phyloP scores from a whole-genome alignment of 2,888 invertebrate genomes.

The Stictocephala bisonia region DNA sequence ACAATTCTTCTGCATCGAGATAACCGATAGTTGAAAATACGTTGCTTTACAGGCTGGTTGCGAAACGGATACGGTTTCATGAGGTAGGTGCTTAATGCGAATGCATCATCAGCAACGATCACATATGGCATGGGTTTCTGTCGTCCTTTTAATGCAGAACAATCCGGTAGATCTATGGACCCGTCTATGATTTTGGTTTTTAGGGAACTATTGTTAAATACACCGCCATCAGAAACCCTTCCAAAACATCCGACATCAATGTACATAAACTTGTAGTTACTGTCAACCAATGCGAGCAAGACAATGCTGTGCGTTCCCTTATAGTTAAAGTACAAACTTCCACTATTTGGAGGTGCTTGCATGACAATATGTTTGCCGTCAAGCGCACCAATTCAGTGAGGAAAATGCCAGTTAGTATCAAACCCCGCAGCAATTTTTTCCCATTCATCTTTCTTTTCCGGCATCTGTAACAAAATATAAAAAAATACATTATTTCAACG shows the following conservation, averaged over 20 bases:
- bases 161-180: slow-evolving; percentile 44
- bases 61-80: slow-evolving; percentile 54
- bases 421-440: slow-evolving; percentile 36
- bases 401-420: slow-evolving; percentile 1
- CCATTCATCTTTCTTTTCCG: slow-evolving; percentile 35
- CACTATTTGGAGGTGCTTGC: slow-evolving; percentile 58
- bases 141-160: slow-evolving; percentile 45
- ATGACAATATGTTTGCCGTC: slow-evolving; percentile 60
- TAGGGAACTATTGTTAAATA: slow-evolving; percentile 47
- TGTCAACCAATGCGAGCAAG: slow-evolving; percentile 59
- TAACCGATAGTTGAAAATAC: slow-evolving; percentile 52
- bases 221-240: slow-evolving; percentile 56
- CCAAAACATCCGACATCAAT: slow-evolving; percentile 61
- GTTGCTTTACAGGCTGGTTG: slow-evolving; percentile 34
- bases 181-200: slow-evolving; percentile 33
- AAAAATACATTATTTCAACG: no score
- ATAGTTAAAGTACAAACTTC: slow-evolving; percentile 60
- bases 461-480: slow-evolving; percentile 38
- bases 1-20: slow-evolving; percentile 50
- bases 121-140: slow-evolving; percentile 50
- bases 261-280: slow-evolving; percentile 60
- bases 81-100: slow-evolving; percentile 38
- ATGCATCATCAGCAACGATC: slow-evolving; percentile 46
- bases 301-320: slow-evolving; percentile 60
- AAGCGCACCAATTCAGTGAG: slow-evolving; percentile 53